Evolutionary conservation across 2,113 vertebrate species (phyloP), one percentile per base, ranked within the genome.

Genomic region (Vidua chalybeata): DNA sequence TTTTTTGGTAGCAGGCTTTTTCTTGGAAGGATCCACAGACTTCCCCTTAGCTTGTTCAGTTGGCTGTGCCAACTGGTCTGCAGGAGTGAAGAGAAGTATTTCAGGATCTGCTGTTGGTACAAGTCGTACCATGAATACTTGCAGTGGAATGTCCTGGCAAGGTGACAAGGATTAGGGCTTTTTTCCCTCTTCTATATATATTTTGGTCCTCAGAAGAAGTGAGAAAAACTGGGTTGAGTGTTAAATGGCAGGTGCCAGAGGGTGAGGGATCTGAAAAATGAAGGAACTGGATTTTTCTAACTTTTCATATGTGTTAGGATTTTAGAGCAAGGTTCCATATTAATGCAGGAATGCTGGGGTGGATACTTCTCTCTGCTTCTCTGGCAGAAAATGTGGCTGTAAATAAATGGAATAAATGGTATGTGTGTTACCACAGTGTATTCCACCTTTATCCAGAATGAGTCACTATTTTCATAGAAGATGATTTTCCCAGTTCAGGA

Each of bases 21-120:
- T 94, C 95, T 94, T 96, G 96, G 96, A 96, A 96, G 94, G 94
- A 82, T 88, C 88, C 30, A 14, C 73, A 92, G 94, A 81, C 67
- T 95, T 96, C 96, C 94, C 94, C 62, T 87, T 43, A 63, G 93
- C 90, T 67, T 10, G 51, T 52, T 93, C 73, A 9, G 72, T 62
- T 85, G 86, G 45, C 81, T 89, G 68, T 92, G 95, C 96, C 95
- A 96, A 93, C 91, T 94, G 96, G 96, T 82, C 93, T 89, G 86
- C 64, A 67, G 84, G 93, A 95, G 91, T 1, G 46, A 85, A 9
- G 87, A 94, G 92, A 87, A 87, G 80, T 94, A 94, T 95, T 96
- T 97, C 90, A 87, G 90, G 95, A 93, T 94, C 90, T 92, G 88
- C 86, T 93, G 84, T 92, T 96, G 93, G 96, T 97, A 97, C 96